Base-by-base conservation (phyloP, 2,888 invertebrate genomes). In the Oscheius myriophilus region DNA sequence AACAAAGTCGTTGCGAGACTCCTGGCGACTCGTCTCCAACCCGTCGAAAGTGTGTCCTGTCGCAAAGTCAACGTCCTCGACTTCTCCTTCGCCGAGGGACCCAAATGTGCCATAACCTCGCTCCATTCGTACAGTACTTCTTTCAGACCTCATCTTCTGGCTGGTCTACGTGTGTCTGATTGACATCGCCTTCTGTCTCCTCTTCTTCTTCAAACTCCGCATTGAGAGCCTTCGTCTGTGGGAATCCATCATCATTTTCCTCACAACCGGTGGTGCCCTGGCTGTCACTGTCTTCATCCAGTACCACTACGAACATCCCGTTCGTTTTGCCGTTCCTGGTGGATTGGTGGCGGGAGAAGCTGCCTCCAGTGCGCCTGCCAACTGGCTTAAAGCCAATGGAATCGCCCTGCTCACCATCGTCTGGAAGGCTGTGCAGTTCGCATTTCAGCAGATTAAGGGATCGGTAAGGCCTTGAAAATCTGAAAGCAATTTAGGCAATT, bases 141-240 rank as follows among this genome's bases (percentile, higher is more conserved):
- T 33, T 33, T 33, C 33, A 33, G 33, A 33, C 33, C 33, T 33
- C 33, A 49, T 46, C 33, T 49, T 61, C 39, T 33, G 12, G 12
- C 49, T 61, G 26, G 46, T 39, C 26, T 26, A 26, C 61, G 25
- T 61, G 33, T 49, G 46, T 33, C n/a, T 33, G 11, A 25, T 49
- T 26, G 49, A 61, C 33, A 25, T 12, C 16, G 49, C 33, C 39
- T 18, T 46, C 49, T 61, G 61, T 49, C 26, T 61, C 4, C 9
- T 39, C 25, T 2, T 61, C 33, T 46, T 49, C 61, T 46, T 61
- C 41, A 46, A 49, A 21, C 61, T 18, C 26, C 61, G 61, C 9
- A 12, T 49, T n/a, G 9, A 18, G 21, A 14, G 26, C 12, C 16
- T 46, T 9, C 16, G 49, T 33, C 25, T 18, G 16, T 11, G 46